phyloP scores from a whole-genome alignment of 2,797 vertebrate species.

The Nyctibius grandis region DNA sequence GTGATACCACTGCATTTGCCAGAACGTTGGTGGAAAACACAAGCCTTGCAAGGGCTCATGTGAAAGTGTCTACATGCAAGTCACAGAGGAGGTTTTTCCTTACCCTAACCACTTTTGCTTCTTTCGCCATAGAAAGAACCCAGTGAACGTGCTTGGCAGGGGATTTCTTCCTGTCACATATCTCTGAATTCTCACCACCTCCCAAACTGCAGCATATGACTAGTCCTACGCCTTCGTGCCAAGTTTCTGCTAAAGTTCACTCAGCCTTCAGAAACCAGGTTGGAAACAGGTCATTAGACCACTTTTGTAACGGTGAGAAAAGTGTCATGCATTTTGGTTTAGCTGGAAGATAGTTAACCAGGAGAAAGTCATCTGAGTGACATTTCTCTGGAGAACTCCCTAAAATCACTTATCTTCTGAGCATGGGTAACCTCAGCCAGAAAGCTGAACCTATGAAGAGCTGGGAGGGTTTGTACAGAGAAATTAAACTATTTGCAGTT shows the following conservation, averaged over 20 bases:
- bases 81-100: not conserved
- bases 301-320: not conserved
- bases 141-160: not conserved
- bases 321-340: not conserved
- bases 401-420: not conserved
- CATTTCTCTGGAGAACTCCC: not conserved
- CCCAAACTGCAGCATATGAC: not conserved
- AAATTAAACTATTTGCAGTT: not conserved
- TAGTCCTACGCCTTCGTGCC: not conserved
- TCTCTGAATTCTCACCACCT: conserved; percentile 1
- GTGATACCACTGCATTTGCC: not conserved
- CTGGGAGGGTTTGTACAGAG: not conserved
- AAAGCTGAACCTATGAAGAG: not conserved
- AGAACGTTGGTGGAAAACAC: not conserved
- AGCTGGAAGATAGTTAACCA: not conserved
- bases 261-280: not conserved
- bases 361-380: not conserved
- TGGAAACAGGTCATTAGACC: not conserved
- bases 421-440: not conserved
- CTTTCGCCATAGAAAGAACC: not conserved
- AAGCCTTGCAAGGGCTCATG: not conserved
- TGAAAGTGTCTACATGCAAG: not conserved
- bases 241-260: not conserved
- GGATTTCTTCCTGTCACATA: not conserved
- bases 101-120: not conserved